Evolutionary conservation across 2,888 invertebrate genomes (phyloP).

Genomic region (Pelosia muscerda): DNA sequence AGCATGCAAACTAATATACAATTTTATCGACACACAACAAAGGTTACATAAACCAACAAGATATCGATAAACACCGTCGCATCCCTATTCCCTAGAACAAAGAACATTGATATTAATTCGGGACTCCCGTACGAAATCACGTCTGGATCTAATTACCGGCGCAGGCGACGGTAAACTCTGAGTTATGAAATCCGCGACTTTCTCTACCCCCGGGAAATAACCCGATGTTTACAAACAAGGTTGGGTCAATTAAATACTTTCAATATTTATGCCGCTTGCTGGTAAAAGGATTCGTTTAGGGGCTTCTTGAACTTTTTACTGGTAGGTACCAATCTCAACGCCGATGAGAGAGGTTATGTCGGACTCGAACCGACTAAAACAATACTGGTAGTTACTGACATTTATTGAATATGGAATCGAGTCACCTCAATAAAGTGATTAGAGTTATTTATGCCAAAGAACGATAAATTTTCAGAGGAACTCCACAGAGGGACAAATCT

Average conservation of each 20-base stretch:
- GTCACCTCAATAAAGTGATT: too few relatives aligned
- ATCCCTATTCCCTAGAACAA: slow-evolving; percentile 69
- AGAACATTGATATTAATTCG: slow-evolving; percentile 86
- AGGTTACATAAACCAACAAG: neutral
- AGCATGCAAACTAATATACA: neutral
- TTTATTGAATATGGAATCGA: neutral
- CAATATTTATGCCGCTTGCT: slow-evolving; percentile 40
- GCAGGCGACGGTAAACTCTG: slow-evolving; percentile 78
- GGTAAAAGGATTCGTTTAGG: neutral
- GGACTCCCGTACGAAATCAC: slow-evolving; percentile 83
- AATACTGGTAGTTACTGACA: too few relatives aligned
- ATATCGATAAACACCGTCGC: slow-evolving; percentile 27
- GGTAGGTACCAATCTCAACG: too few relatives aligned
- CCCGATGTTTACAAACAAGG: slow-evolving; percentile 79
- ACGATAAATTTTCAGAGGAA: too few relatives aligned
- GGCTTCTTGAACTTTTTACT: neutral
- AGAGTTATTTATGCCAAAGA: too few relatives aligned
- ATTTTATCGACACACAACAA: neutral
- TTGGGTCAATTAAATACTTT: slow-evolving; percentile 49
- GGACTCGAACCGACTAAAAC: too few relatives aligned
- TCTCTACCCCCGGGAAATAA: slow-evolving; percentile 80
- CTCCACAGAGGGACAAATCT: too few relatives aligned
- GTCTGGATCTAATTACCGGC: slow-evolving; percentile 82
- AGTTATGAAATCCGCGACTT: slow-evolving; percentile 83
- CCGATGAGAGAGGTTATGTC: too few relatives aligned